A percentile compares a stretch with the other conserved stretches of the same genome.
phyloP scores from a whole-genome alignment of 2,797 vertebrate species.

The Lateolabrax maculatus region DNA sequence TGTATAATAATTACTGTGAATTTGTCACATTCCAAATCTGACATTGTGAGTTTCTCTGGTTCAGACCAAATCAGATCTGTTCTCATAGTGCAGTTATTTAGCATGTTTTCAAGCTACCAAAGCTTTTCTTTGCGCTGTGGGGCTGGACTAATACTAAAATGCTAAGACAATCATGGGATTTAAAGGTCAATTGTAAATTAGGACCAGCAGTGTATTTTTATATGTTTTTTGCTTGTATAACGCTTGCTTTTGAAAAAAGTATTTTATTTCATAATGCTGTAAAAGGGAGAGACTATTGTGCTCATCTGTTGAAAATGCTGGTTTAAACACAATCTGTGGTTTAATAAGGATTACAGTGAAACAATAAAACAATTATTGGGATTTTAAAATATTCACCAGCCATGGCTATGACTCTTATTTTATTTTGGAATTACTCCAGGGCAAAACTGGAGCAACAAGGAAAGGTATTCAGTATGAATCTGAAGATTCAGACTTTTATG shows the following conservation, averaged over 20 bases:
- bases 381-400: slow-evolving; percentile 44
- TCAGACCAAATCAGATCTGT: slow-evolving; percentile 41
- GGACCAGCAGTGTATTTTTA: slow-evolving; percentile 54
- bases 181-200: slow-evolving; percentile 50
- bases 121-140: slow-evolving; percentile 38
- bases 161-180: slow-evolving; percentile 70
- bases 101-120: slow-evolving; percentile 49
- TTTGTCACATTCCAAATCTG: slow-evolving; percentile 69
- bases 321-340: slow-evolving; percentile 59
- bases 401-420: slow-evolving; percentile 13
- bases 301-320: slow-evolving; percentile 66
- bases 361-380: slow-evolving; percentile 75
- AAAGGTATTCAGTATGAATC: not conserved
- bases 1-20: slow-evolving; percentile 71
- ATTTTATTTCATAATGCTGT: slow-evolving; percentile 67
- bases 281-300: slow-evolving; percentile 61
- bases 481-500: not conserved
- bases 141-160: slow-evolving; percentile 35
- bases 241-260: slow-evolving; percentile 21
- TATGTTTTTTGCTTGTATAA: slow-evolving; percentile 47
- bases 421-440: slow-evolving; percentile 7
- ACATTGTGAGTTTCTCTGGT: slow-evolving; percentile 39
- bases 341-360: slow-evolving; percentile 56
- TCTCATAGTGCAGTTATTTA: slow-evolving; percentile 34
- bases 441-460: not conserved